A percentile compares a stretch with the other conserved stretches of the same genome.
phyloP scores from a whole-genome alignment of 2,797 vertebrate genomes.

The Gobio occitaniae region DNA sequence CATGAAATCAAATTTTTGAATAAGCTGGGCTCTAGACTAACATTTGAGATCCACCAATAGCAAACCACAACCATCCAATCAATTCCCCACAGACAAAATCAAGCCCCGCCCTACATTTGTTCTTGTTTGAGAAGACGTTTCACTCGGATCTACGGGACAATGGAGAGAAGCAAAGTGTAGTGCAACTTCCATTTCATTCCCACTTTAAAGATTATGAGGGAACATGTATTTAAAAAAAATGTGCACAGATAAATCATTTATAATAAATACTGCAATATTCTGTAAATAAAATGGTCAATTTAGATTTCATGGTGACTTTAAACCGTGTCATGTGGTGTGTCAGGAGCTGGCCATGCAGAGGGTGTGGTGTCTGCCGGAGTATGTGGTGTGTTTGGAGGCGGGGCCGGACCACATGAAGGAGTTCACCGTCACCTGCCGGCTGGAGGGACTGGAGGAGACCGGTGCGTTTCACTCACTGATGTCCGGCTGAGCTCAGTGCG shows the following conservation, averaged over 20 bases:
- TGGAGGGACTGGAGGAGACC: constrained; percentile 86
- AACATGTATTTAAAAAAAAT: neutral
- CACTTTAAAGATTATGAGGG: neutral
- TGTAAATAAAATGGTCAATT: neutral
- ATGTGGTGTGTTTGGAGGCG: constrained; percentile 81
- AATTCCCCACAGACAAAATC: no score
- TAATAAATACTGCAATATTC: neutral
- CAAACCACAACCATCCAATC: no score
- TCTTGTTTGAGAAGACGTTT: no score
- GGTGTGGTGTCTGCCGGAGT: constrained; percentile 89
- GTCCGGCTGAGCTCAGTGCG: neutral
- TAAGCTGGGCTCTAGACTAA: no score
- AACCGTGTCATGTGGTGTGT: constrained; percentile 14
- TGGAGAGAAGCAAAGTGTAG: no score
- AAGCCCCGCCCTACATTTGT: no score
- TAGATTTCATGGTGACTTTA: neutral
- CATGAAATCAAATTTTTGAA: no score
- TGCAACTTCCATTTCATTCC: no score
- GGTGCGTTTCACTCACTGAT: constrained; percentile 67
- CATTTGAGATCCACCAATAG: no score
- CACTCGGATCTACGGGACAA: no score
- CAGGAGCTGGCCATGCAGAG: constrained; percentile 82
- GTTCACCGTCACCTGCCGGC: constrained; percentile 85
- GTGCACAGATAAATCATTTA: neutral
- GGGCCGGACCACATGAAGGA: constrained; percentile 88